Base-by-base conservation (phyloP, 2,888 invertebrate species). In the Periphyllus acericola region DNA sequence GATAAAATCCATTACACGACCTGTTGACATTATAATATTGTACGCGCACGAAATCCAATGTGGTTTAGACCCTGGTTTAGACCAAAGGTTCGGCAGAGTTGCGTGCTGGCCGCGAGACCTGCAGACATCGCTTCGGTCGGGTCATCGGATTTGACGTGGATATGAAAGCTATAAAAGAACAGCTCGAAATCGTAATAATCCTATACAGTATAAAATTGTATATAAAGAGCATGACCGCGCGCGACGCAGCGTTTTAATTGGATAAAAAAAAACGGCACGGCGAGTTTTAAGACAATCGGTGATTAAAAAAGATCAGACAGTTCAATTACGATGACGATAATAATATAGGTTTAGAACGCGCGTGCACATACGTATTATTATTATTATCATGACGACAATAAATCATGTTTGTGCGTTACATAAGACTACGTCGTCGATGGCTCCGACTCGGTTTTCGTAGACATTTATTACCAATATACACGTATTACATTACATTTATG, bases 301-400 rank as follows among this genome's bases (percentile, higher is more conserved):
- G 46, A 79, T 79, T 79, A 55, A 79, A 79, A 79, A 55, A 34
- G 55, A 78, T 78, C 55, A 55, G 78, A 55, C 32, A 11, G 79
- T 79, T 34, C 55, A 79, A 79, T 79, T 55, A 55, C 32, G 55
- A 55, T 34, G 3, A 6, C 25, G 25, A 25, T 32, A 32, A 11
- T 68, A 52, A 55, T 34, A 55, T 79, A 32, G 55, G 34, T 79
- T 79, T 79, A 52, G 32, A 55, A 32, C 52, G 9, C 78, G 9
- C 34, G 79, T 9, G 34, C 34, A 29, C 60, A 3, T 5, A 6
- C 25, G 60, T 60, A 32, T 4, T 4, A 32, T 29, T 9, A 68
- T 29, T n/a, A 66, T 66, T n/a, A 29, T 66, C 21, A 52, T 11
- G 46, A 46, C 46, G 46, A 11, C 14, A 79, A 79, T 79, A 79